These are phyloP conservation scores for Actenoides hombroni DNA, from an alignment of 2,113 vertebrate species.

Conservation along the genomic window DNA sequence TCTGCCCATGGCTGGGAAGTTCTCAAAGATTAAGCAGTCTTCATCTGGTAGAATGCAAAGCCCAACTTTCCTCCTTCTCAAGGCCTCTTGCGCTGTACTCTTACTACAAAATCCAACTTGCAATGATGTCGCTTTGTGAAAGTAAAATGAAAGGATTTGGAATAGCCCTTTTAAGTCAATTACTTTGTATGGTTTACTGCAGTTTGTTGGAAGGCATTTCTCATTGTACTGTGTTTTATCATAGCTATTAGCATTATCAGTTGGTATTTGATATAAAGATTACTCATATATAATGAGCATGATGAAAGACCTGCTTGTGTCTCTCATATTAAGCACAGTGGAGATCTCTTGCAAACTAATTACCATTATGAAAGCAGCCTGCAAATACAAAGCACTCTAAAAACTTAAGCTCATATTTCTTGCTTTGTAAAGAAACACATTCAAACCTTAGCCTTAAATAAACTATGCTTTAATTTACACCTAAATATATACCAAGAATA, in stretches of 20 bases:
- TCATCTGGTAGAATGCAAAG: neutral
- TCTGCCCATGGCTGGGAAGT: conserved; percentile 40
- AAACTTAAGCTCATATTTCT: neutral
- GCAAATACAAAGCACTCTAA: conserved; percentile 20
- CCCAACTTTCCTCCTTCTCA: conserved; percentile 8
- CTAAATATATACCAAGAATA: neutral
- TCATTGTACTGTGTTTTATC: conserved; percentile 41
- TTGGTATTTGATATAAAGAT: conserved; percentile 40
- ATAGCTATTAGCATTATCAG: conserved; percentile 36
- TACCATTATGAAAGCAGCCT: conserved; percentile 32
- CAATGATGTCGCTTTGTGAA: neutral
- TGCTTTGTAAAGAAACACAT: neutral
- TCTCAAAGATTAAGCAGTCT: conserved; percentile 64
- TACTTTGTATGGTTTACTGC: neutral
- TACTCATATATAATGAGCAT: conserved; percentile 29
- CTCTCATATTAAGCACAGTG: neutral
- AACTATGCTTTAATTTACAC: neutral
- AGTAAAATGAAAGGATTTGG: conserved; percentile 28
- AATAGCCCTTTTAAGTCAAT: conserved; percentile 6
- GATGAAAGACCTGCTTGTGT: conserved; percentile 53
- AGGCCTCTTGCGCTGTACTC: neutral
- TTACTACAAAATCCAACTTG: conserved; percentile 32
- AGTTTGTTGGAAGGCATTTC: conserved; percentile 12
- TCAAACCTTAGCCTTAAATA: neutral
- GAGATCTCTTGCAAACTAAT: conserved; percentile 38